Evolutionary conservation across 1,140 invertebrate species (phyloP), one percentile per base, ranked within the genome.

Genomic region (Drosophila bifasciata): DNA sequence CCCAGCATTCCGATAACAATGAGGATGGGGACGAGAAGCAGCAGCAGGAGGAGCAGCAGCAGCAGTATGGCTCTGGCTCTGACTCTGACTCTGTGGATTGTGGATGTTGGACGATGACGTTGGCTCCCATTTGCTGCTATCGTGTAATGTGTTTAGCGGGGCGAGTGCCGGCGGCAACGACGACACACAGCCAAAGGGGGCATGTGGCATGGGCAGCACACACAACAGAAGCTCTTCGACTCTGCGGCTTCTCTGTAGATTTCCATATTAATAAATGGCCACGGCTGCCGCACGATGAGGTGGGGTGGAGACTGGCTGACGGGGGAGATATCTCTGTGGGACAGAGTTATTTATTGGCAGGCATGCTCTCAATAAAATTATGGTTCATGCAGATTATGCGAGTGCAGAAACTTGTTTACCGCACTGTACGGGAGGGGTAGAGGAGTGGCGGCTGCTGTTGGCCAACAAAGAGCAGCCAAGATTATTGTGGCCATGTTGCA

Each of bases 281-380:
- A 77, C 70, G 70, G 66, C 64, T 59, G 62, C 72, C 64, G 72
- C n/a, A n/a, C n/a, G n/a, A n/a, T n/a, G n/a, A n/a, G n/a, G n/a
- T n/a, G n/a, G n/a, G n/a, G n/a, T n/a, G n/a, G n/a, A n/a, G n/a
- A n/a, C n/a, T n/a, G n/a, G n/a, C 23, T 45, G 11, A 8, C 23
- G 41, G 25, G 5, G 9, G 51, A 36, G 55, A 23, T 7, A 52
- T 19, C 51, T 13, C 32, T 36, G 11, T 23, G 56, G 64, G 46
- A 32, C 53, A 57, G 83, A 83, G 78, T 88, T 88, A 88, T 88
- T 88, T 88, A 88, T 88, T 88, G 83, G 78, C 83, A 88, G 83
- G 78, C 83, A 78, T 83, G 83, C 83, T 88, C 83, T 88, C 83
- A 88, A 88, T 88, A 88, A 88, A 88, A 88, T 88, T 88, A 88